Evolutionary conservation across 1,140 invertebrate species (phyloP), one percentile per base, ranked within the genome.

Genomic region (Leptinotarsa undecemlineata): DNA sequence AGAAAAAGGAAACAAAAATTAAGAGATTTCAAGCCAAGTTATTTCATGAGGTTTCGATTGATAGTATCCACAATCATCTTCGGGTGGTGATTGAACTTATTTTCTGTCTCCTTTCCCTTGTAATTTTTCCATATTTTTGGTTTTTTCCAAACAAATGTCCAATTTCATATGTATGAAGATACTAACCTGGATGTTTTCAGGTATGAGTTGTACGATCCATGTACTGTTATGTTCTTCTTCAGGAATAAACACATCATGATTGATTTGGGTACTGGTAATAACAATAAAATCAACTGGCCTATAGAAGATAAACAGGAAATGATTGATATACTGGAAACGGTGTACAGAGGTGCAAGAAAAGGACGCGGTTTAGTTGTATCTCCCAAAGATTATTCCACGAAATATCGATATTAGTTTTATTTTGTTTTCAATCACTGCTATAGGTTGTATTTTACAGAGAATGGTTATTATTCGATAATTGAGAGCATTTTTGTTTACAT

Each of bases 201-300:
- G 93, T 98, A 99, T 84, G 98, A 99, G 87, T 91, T 99, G 85
- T 99, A 99, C 81, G 98, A 99, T 87, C 98, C 98, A 0, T 99
- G 98, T 85, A 99, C 98, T 4, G 93, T 96, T 1, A 99, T 99
- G 98, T 99, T 99, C 86, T 99, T 99, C 90, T 99, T 99, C 86
- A 90, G 98, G 51, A 99, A 99, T 86, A 99, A 99, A 82, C 98
- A 99, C 84, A 99, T 99, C 72, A 99, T 99, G 98, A 99, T 99
- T 86, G 98, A 99, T 92, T 91, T 99, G 87, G 97, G 98, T 47
- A 99, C 98, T 1, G 98, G 98, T 83, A 99, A 99, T 85, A 95
- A 99, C 89, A 99, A 99, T 85, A 99, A 99, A 89, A 99, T 99
- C 77, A 99, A 99, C 87, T 99, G 98, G 98, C 94, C 98, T 0